Evolutionary conservation across 2,113 vertebrate species (phyloP), one percentile per base, ranked within the genome.

Genomic region (Poeciliopsis retropinna): DNA sequence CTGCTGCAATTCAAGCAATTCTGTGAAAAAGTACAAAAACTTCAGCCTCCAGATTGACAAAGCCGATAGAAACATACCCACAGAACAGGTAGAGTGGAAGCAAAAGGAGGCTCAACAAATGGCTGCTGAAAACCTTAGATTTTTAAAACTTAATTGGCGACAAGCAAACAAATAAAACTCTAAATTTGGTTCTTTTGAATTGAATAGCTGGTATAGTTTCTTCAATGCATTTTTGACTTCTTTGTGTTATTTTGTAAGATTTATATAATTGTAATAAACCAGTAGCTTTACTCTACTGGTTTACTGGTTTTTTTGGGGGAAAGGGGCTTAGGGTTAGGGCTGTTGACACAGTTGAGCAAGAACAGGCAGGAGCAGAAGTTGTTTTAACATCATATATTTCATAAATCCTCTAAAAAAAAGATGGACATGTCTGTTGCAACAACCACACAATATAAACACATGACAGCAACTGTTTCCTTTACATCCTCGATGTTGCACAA

Each of bases 401-500:
- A 57, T 14, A 68, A 44, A 54, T 54, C 28, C 67, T 31, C 22
- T 11, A 3, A 8, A 19, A 17, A 30, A 9, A 51, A 54, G 8
- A 17, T 31, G 19, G 30, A 25, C 47, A 12, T 2, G 3, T 66
- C 28, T 66, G 28, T 64, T 0, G 11, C 60, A 61, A 72, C 28
- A 78, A 10, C 17, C 2, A 47, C 22, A 34, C 3, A 14, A 66
- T 67, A 29, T 60, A 64, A 30, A 63, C 28, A 67, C 27, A 41
- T 73, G 4, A 4, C 13, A 57, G 57, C 47, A 70, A 41, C 41
- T 22, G 67, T 64, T 64, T 70, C 30, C 29, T 62, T 39, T 51
- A 29, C 22, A 66, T 41, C 34, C 12, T 72, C 29, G 6, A 54
- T 37, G 63, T 67, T 67, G 64, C 54, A 44, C 11, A 71, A 78